Percentiles rank a stretch among this genome's conserved stretches.
Conservation (phyloP, 2,888 invertebrate genomes). For the Colostygia pectinataria region DNA sequence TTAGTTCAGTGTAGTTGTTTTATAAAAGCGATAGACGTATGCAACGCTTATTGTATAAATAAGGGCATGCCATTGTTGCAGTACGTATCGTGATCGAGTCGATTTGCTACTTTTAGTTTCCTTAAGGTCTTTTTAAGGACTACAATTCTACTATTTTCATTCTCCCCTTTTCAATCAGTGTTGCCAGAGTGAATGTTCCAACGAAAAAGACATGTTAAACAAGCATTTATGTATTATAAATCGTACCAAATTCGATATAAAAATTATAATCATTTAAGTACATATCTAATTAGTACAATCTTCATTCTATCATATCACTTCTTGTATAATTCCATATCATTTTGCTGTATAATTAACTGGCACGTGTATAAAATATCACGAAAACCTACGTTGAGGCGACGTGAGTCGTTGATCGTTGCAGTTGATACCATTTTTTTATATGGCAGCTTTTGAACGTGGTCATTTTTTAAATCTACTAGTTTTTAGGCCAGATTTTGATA, state of each 20-base stretch:
- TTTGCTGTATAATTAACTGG: slow-evolving; percentile 67
- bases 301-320: slow-evolving; percentile 79
- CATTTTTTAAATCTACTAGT: slow-evolving; percentile 35
- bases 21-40: slow-evolving; percentile 71
- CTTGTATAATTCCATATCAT: slow-evolving; percentile 81
- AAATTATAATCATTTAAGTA: slow-evolving; percentile 73
- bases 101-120: slow-evolving; percentile 42
- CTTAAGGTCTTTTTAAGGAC: slow-evolving; percentile 32
- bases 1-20: slow-evolving; percentile 64
- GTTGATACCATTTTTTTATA: slow-evolving; percentile 38
- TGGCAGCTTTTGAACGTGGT: slow-evolving; percentile 40
- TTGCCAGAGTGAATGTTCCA: slow-evolving; percentile 65
- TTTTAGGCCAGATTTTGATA: slow-evolving; percentile 7
- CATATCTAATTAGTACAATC: slow-evolving; percentile 81
- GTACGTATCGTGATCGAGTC: slow-evolving; percentile 81
- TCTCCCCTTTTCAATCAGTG: slow-evolving; percentile 53
- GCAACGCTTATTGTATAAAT: slow-evolving; percentile 83
- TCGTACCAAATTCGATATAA: slow-evolving; percentile 73
- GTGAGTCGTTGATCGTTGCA: slow-evolving; percentile 35
- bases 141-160: slow-evolving; percentile 50
- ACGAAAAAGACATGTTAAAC: slow-evolving; percentile 77
- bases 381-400: slow-evolving; percentile 44
- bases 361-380: slow-evolving; percentile 69
- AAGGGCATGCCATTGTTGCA: slow-evolving; percentile 80
- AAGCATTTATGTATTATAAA: slow-evolving; percentile 74